Evolutionary conservation across 2,888 invertebrate species (phyloP), one percentile per base, ranked within the genome.

Genomic region (Girardia tigrina): DNA sequence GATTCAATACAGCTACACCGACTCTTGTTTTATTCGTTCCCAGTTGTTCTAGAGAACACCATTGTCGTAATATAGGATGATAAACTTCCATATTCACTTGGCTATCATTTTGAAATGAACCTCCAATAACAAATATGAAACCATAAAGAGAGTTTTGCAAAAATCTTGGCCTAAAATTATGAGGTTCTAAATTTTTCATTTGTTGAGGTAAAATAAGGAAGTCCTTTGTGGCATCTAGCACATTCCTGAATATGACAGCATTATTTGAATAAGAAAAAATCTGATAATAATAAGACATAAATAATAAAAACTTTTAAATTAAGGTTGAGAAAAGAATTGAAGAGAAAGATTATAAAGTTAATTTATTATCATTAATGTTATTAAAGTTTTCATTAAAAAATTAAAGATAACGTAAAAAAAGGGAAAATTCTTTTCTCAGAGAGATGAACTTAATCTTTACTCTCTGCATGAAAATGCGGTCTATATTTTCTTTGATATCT

Each of bases 181-280:
- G 90, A 77, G 89, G 89, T 81, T 90, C 90, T 27, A 77, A 69
- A 16, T 29, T 23, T 26, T n/a, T 14, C 6, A 91, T 86, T 78
- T 91, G 85, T 82, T 92, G 91, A 0, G 92, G 92, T 87, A 92
- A 89, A 77, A 92, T 85, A 83, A 91, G 90, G 83, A 90, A 92
- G 81, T 91, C 91, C 82, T 90, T 88, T 0, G 92, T 92, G 84
- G 91, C 92, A 83, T 92, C 92, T 74, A 92, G 82, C 71, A 91
- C 85, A 85, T 92, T 91, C 79, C 89, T 73, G 73, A 73, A 29
- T 20, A 56, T 2, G 23, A n/a, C n/a, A n/a, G n/a, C n/a, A n/a
- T n/a, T n/a, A n/a, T n/a, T n/a, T n/a, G n/a, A n/a, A n/a, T n/a
- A n/a, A n/a, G n/a, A n/a, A n/a, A n/a, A n/a, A n/a, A n/a, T n/a